Conservation (phyloP, 2,888 invertebrate species). For the Aspidiotus destructor region DNA sequence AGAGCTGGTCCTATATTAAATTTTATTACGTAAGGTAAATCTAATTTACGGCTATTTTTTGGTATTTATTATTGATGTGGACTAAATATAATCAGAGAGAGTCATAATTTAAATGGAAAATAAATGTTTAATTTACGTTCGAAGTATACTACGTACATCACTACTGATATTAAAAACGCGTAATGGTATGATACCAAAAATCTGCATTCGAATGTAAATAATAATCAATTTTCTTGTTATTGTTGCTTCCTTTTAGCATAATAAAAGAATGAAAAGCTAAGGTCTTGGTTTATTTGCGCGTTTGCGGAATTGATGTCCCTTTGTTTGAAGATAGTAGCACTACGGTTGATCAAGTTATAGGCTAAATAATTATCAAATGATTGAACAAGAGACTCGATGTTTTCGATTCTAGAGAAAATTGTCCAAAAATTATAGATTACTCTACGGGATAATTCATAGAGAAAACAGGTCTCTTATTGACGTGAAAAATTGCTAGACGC, state of each 20-base stretch:
- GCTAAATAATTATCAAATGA: too few relatives aligned
- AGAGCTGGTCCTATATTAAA: slow-evolving; percentile 20
- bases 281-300: too few relatives aligned
- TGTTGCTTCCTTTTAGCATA: slow-evolving; percentile 32
- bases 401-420: too few relatives aligned
- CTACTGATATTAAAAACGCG: slow-evolving; percentile 30
- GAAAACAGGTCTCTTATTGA: too few relatives aligned
- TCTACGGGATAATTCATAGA: too few relatives aligned
- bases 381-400: too few relatives aligned
- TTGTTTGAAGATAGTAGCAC: too few relatives aligned
- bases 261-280: slow-evolving; percentile 16
- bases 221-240: slow-evolving; percentile 33
- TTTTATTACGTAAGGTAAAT: slow-evolving; percentile 13
- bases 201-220: slow-evolving; percentile 25
- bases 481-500: too few relatives aligned
- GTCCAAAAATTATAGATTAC: too few relatives aligned
- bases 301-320: too few relatives aligned
- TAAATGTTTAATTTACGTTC: slow-evolving; percentile 16
- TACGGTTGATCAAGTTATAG: too few relatives aligned
- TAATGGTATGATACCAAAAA: slow-evolving; percentile 21
- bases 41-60: slow-evolving; percentile 20
- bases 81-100: slow-evolving; percentile 29
- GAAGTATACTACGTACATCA: slow-evolving; percentile 22
- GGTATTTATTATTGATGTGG: slow-evolving; percentile 9
- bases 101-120: slow-evolving; percentile 11